Evolutionary conservation across 2,797 vertebrate genomes (phyloP), one percentile per base, ranked within the genome.

Genomic region (Lutjanus argentimaculatus): DNA sequence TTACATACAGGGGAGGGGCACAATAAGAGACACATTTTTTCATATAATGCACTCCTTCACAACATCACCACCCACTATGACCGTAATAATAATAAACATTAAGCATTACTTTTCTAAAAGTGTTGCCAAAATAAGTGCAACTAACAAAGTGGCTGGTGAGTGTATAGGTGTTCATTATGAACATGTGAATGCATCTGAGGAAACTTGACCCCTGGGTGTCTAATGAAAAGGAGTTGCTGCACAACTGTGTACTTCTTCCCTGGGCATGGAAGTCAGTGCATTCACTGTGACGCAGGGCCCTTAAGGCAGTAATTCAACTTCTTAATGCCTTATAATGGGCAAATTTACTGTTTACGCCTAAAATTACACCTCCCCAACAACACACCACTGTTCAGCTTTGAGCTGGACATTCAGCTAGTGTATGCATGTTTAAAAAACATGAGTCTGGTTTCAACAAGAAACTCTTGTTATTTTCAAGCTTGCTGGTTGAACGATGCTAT

Each of bases 141-240:
- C 30, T 36, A 36, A 36, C 6, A 3, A 36, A 36, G 30, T 36
- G 30, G 30, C 30, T 36, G 30, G 30, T 36, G 30, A 36, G 30
- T 36, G 30, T 36, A 36, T 6, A 36, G 4, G 30, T 4, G 30
- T 36, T 4, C 30, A 36, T 36, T 36, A 36, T 62, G 45, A 49
- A 30, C 67, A 77, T 56, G 62, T 78, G 75, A 62, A 52, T 80
- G 53, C 12, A 36, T 77, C 58, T 43, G 21, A 56, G 72, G 86
- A 88, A 90, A 85, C 76, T 30, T 77, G 85, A 88, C 53, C 72
- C 67, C 16, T 30, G 12, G 62, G 55, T 56, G 51, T 51, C 62
- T 51, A 69, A 46, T 65, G 51, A 61, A 66, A 85, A 70, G 36
- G 49, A 58, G 48, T 46, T 21, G 15, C 53, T 64, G 40, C 57